A percentile compares a stretch with the other conserved stretches of the same genome.
Conservation (phyloP, 2,113 vertebrate genomes). For the Mesitornis unicolor region DNA sequence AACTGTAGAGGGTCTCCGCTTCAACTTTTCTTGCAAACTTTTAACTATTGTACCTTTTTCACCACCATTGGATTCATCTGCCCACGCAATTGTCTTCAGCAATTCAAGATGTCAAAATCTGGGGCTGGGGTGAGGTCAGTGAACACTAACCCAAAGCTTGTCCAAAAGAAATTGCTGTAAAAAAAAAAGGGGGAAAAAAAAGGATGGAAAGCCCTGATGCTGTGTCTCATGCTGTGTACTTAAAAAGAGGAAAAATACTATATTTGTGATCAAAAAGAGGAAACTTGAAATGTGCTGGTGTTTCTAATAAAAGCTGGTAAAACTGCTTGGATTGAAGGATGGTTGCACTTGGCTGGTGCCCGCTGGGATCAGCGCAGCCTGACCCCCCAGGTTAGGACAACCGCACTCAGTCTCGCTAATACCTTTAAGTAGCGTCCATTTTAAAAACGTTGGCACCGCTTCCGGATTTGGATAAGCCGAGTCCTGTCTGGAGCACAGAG, state of each 20-base stretch:
- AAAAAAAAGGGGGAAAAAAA: not conserved
- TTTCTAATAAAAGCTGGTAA: conserved; percentile 80
- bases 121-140: conserved; percentile 36
- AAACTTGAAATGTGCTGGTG: conserved; percentile 78
- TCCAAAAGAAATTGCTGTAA: conserved; percentile 52
- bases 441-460: not conserved
- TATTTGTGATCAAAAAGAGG: conserved; percentile 78
- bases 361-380: not conserved
- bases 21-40: conserved; percentile 8
- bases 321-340: conserved; percentile 73
- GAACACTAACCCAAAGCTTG: conserved; percentile 43
- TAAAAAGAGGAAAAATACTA: conserved; percentile 68
- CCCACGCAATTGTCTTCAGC: conserved; percentile 26
- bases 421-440: not conserved
- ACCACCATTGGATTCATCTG: conserved; percentile 19
- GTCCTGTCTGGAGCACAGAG: not conserved
- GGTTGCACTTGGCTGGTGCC: conserved; percentile 67
- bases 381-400: not conserved
- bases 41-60: not conserved
- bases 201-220: conserved; percentile 54
- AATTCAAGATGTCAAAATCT: conserved; percentile 42
- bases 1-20: conserved; percentile 11
- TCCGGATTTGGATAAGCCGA: not conserved
- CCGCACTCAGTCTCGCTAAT: not conserved
- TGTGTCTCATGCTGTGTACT: conserved; percentile 75